These are phyloP conservation scores for Balaeniceps rex DNA, from an alignment of 2,113 vertebrate species.

Conservation along the genomic window DNA sequence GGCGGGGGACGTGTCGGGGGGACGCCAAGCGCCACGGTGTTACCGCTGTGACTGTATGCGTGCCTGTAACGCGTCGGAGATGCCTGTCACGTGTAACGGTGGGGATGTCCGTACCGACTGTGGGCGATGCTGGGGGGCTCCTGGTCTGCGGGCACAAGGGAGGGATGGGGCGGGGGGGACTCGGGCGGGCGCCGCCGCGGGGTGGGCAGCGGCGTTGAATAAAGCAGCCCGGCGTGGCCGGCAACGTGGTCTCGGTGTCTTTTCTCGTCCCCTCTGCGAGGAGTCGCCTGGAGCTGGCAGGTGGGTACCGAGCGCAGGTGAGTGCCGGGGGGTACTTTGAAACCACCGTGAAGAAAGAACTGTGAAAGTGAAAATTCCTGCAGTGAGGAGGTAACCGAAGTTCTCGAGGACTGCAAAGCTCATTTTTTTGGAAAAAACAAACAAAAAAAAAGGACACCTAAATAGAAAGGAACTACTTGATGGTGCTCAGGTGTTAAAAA, in stretches of 20 bases:
- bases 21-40: background rate
- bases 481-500: too few species aligned
- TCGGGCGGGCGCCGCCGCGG: background rate
- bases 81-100: fast-evolving
- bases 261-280: too few species aligned
- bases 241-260: too few species aligned
- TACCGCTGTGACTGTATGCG: background rate
- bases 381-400: too few species aligned
- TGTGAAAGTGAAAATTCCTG: too few species aligned
- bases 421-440: too few species aligned
- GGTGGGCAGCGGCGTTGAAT: background rate
- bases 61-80: background rate
- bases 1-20: background rate
- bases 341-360: too few species aligned
- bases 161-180: background rate
- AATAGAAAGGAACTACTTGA: too few species aligned
- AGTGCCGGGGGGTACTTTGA: background rate
- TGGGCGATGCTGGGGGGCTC: background rate
- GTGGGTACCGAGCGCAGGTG: background rate
- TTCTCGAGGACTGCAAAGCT: too few species aligned
- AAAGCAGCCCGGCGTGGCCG: fast-evolving
- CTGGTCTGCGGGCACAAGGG: background rate
- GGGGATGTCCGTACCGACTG: background rate
- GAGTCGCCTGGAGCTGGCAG: fast-evolving
- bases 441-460: too few species aligned